Evolutionary conservation across 2,113 vertebrate species (phyloP).

Genomic region (Eurypyga helias): DNA sequence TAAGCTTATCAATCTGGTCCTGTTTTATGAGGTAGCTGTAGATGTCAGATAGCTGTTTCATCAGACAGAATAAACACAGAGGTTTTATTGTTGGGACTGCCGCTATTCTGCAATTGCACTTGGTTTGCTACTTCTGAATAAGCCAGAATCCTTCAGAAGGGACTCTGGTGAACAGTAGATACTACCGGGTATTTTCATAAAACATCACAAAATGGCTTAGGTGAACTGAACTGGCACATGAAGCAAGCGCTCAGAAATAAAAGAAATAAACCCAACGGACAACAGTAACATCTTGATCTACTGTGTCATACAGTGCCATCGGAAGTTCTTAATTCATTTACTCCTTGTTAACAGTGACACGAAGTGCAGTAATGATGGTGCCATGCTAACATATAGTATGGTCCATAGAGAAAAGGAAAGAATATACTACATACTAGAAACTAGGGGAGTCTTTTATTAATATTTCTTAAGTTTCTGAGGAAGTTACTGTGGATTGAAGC

Average conservation of each 20-base stretch:
- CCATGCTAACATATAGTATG: background rate
- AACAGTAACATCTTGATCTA: background rate
- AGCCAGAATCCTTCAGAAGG: background rate
- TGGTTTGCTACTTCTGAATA: background rate
- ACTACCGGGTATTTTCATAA: background rate
- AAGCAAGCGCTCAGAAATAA: background rate
- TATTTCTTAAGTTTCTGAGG: constrained; percentile 25
- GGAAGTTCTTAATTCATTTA: background rate
- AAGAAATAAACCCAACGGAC: background rate
- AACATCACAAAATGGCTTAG: background rate
- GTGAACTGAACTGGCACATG: background rate
- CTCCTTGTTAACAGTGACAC: background rate
- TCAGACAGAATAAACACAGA: background rate
- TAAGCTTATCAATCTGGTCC: background rate
- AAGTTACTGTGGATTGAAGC: background rate
- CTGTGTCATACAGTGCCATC: background rate
- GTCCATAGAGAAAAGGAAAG: background rate
- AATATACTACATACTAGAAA: background rate
- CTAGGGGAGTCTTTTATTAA: background rate
- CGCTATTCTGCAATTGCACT: background rate
- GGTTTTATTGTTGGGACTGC: background rate
- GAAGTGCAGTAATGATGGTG: background rate
- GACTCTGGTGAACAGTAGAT: background rate
- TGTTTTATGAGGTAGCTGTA: background rate
- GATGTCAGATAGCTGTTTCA: background rate